A percentile compares a stretch with the other conserved stretches of the same genome.
phyloP scores from a whole-genome alignment of 2,797 vertebrate species.

The Crenichthys baileyi region DNA sequence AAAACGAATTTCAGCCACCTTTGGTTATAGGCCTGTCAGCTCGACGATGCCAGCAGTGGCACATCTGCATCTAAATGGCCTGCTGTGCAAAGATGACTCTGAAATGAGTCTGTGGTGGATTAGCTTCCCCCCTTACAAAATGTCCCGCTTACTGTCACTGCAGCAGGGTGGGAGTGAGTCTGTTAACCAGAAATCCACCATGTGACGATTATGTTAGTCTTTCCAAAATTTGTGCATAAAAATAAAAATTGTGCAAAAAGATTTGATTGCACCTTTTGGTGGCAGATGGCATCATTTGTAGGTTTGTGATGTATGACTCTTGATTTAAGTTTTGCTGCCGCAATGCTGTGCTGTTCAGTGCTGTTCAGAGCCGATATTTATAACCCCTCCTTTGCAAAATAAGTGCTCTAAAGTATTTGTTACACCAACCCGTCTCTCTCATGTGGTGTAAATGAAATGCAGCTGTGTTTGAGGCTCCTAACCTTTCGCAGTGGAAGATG shows the following conservation, averaged over 20 bases:
- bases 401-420: constrained; percentile 20
- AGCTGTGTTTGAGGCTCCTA: constrained; percentile 26
- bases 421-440: constrained; percentile 1
- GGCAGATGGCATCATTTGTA: constrained; percentile 27
- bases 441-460: constrained; percentile 7
- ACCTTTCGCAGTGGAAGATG: constrained; percentile 50
- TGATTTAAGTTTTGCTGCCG: constrained; percentile 24
- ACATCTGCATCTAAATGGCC: constrained; percentile 73
- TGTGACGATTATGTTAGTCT: constrained; percentile 18
- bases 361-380: constrained; percentile 12
- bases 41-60: constrained; percentile 37
- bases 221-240: constrained; percentile 11
- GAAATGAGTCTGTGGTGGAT: constrained; percentile 58
- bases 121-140: constrained; percentile 43
- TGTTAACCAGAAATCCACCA: constrained; percentile 35
- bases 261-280: constrained; percentile 28
- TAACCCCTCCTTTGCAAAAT: constrained; percentile 11
- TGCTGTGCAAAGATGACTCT: constrained; percentile 60
- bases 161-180: constrained; percentile 29
- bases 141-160: constrained; percentile 23
- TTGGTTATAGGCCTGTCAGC: constrained; percentile 35
- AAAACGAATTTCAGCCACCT: constrained; percentile 20
- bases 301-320: constrained; percentile 26
- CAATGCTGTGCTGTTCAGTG: constrained; percentile 26
- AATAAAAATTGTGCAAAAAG: constrained; percentile 3